Evolutionary conservation across 2,888 invertebrate species (phyloP), one percentile per base, ranked within the genome.

Genomic region (Mongoloraphidia duomilia): DNA sequence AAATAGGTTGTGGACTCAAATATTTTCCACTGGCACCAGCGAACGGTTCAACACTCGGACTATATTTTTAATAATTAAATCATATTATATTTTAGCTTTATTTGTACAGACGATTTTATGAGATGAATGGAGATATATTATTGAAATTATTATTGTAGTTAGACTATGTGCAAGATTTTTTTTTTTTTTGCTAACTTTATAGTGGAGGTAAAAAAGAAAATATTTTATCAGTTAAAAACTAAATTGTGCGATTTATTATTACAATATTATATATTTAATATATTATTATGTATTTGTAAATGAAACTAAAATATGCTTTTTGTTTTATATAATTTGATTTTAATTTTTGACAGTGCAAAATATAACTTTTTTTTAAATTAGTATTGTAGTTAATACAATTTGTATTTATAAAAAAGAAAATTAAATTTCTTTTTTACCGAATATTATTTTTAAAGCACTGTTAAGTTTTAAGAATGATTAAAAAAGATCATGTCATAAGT

Each of bases 41-140:
- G 44, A 26, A 44, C 34, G 13, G 13, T 26, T 44, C 14, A 33
- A 40, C 13, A 34, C 34, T 48, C 14, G 48, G 12, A 35, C 34
- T 40, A 37, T 35, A 17, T 43, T 48, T 48, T 43, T 12, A 35
- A 41, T 33, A 26, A 42, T 41, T 36, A 33, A 48, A 36, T 17
- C 33, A 35, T 48, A 26, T 49, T 50, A 46, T 39, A 49, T 51
- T 52, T 65, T 65, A 66, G 65, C 65, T 66, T 66, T 65, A 65
- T 64, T 62, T 67, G 65, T 66, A 67, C 66, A 67, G 65, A 61
- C 43, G 26, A 48, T 48, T 34, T 35, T 13, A 43, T 33, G 43
- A 43, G 26, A 26, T 6, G 26, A 26, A 26, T 26, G 26, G 26
- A 26, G 26, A 26, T 26, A 26, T 26, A 26, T 26, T 26, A 26